Evolutionary conservation across 2,797 vertebrate species (phyloP).

Genomic region (Pangasius djambal): DNA sequence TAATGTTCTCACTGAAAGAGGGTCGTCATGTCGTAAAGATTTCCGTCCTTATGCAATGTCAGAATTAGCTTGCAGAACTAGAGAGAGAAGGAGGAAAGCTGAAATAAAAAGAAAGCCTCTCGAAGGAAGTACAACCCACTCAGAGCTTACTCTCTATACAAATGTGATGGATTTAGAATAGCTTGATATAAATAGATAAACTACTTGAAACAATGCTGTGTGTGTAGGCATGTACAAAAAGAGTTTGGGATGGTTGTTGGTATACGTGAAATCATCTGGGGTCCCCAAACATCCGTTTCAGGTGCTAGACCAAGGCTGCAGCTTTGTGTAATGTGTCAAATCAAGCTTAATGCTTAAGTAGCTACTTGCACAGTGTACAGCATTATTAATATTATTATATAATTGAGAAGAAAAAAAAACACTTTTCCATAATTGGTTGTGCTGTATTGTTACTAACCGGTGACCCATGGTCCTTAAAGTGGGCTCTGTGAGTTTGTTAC

Average conservation of each 20-base stretch:
- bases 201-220: background rate
- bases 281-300: background rate
- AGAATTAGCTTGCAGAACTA: background rate
- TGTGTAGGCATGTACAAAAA: background rate
- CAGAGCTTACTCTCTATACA: background rate
- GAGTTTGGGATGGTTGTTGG: background rate
- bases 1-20: background rate
- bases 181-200: slow-evolving; percentile 21
- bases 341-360: background rate
- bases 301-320: background rate
- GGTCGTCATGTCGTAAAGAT: background rate
- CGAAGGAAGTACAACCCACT: slow-evolving; percentile 7
- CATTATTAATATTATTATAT: background rate
- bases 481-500: too few relatives aligned
- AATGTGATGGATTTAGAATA: background rate
- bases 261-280: background rate
- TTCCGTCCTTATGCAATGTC: background rate
- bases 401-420: background rate
- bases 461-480: background rate
- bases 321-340: background rate
- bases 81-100: background rate
- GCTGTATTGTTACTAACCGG: background rate
- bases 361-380: background rate
- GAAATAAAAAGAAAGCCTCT: background rate
- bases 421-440: too few relatives aligned